Base-by-base conservation (phyloP, 2,797 vertebrate species). In the Darevskia nairensis region DNA sequence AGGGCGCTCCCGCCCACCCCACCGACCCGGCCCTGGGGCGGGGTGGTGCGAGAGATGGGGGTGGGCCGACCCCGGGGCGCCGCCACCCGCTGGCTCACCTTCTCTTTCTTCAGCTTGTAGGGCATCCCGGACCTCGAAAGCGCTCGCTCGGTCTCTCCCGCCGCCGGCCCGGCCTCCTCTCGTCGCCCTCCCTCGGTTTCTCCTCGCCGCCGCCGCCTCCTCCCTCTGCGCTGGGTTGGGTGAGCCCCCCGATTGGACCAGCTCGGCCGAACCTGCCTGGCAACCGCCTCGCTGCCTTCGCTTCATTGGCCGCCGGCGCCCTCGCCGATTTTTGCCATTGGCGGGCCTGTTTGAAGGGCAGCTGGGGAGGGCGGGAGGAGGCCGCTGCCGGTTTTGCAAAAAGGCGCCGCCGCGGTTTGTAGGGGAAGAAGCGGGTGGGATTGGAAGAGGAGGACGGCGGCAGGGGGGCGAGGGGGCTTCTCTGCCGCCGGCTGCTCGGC, bases 51-150 rank as follows among this genome's bases (percentile, higher is more conserved):
- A 55, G 50, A 55, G 50, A 55, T 3, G 13, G 11, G 50, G 50
- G n/a, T 15, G 11, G 15, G 13, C 71, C 6, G 71, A 4, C 71
- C 25, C 23, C 71, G 71, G 21, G 35, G 71, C 71, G n/a, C n/a
- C n/a, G 11, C 17, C 59, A 6, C n/a, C 71, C 71, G 32, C n/a
- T 15, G 46, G 91, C 96, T 94, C 93, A 96, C 96, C 96, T 96
- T 96, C 92, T 96, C 96, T 90, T 96, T 97, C 94, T 97, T 97
- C 92, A 96, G 95, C 95, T 97, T 96, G 93, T 96, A 96, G 95
- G 96, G 96, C 96, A 96, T 96, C 94, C 93, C 95, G 92, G 94
- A 93, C 92, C 81, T 39, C 23, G 11, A 23, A 76, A 66, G 64
- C 50, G 71, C 82, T 66, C 41, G 82, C 82, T 83, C 91, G 91